phyloP scores from a whole-genome alignment of 1,140 invertebrate species.

The Hylyphantes graminicola region DNA sequence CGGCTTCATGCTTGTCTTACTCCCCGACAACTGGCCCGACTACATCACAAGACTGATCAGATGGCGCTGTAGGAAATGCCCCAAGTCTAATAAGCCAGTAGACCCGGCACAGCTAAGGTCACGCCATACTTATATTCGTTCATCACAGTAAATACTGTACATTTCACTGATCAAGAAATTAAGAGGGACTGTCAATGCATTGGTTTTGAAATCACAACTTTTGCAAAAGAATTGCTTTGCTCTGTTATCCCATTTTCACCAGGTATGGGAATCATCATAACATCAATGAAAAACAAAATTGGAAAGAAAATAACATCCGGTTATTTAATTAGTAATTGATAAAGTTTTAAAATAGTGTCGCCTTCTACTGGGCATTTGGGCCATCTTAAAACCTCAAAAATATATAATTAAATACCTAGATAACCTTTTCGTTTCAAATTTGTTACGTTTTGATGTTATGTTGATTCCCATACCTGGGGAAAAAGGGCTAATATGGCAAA shows the following conservation, averaged over 20 bases:
- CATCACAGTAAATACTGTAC: constrained; percentile 7
- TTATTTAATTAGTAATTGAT: background rate
- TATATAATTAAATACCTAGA: background rate
- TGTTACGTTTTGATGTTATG: too few relatives aligned
- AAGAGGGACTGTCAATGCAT: too few relatives aligned
- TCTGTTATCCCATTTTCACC: too few relatives aligned
- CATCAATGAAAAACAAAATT: too few relatives aligned
- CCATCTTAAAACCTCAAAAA: background rate
- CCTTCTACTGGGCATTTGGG: too few relatives aligned
- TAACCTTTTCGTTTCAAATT: background rate
- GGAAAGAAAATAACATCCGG: background rate
- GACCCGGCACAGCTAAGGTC: constrained; percentile 41
- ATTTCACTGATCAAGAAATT: background rate
- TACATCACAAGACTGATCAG: constrained; percentile 89
- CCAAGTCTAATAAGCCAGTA: constrained; percentile 21
- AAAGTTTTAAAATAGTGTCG: too few relatives aligned
- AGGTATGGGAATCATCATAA: too few relatives aligned
- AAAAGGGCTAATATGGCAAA: too few relatives aligned
- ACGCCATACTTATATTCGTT: constrained; percentile 21
- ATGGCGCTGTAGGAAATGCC: constrained; percentile 29
- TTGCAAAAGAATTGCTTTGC: too few relatives aligned
- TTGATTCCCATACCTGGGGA: too few relatives aligned
- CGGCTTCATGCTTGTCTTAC: constrained; percentile 79
- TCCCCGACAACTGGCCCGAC: constrained; percentile 95
- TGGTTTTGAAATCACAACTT: too few relatives aligned